phyloP scores from a whole-genome alignment of 2,888 invertebrate genomes.

The Strigamia transsilvanica region DNA sequence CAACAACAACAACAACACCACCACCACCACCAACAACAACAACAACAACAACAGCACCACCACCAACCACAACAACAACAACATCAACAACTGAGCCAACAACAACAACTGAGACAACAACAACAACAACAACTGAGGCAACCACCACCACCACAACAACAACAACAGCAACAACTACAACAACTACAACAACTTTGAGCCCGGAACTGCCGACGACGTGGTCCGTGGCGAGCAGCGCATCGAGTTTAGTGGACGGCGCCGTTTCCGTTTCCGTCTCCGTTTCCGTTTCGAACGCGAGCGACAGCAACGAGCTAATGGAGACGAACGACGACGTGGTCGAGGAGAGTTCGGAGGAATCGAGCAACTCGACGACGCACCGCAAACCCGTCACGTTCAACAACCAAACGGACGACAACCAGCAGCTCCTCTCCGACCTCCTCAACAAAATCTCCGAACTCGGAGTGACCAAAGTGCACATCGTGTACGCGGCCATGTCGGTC shows the following conservation, averaged over 20 bases:
- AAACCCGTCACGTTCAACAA: constrained; percentile 59
- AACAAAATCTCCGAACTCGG: constrained; percentile 58
- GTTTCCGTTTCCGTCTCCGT: neutral
- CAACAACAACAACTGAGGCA: neutral
- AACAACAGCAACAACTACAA: neutral
- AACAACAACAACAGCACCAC: neutral
- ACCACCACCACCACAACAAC: neutral
- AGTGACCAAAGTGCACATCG: constrained; percentile 61
- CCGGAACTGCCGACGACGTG: neutral
- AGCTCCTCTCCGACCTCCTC: constrained; percentile 57
- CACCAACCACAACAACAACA: neutral
- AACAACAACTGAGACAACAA: neutral
- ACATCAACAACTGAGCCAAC: neutral
- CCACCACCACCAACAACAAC: neutral
- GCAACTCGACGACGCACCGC: constrained; percentile 53
- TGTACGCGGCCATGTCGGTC: constrained; percentile 63
- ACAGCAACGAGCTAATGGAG: neutral
- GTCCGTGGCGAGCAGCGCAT: too few species aligned
- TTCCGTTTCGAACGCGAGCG: neutral
- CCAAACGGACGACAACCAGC: constrained; percentile 57
- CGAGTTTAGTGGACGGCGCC: neutral
- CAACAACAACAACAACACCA: neutral
- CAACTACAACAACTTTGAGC: too few species aligned
- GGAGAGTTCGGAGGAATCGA: constrained; percentile 13
- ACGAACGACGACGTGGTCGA: constrained; percentile 7